Evolutionary conservation across 2,888 invertebrate genomes (phyloP), one percentile per base, ranked within the genome.

Genomic region (Cheilosia scutellata): DNA sequence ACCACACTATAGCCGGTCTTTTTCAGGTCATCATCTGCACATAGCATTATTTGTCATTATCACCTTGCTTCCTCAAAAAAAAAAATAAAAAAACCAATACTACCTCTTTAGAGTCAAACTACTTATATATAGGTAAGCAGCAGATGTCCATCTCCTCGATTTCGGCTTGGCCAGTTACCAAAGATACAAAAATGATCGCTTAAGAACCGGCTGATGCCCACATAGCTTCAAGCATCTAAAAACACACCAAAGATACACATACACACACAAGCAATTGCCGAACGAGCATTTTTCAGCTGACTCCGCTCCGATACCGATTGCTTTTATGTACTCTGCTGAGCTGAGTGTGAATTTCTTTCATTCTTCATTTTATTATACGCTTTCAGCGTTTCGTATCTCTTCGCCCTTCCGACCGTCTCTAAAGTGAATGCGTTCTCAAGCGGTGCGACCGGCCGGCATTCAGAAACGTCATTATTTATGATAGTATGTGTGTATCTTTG

Each of bases 361-460:
- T 25, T 44, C 42, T 66, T n/a, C 11, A 27, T 16, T 60, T 72
- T 58, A 27, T 11, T 25, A 7, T 20, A 2, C 40, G 40, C 42
- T 55, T 25, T 11, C 31, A 49, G 27, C 20, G n/a, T 11, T 20
- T 20, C 20, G 53, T 29, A 16, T 13, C 33, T 51, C 53, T 62
- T 6, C 16, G 9, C 29, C 29, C 11, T 9, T 27, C 29, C 25
- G 20, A 27, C 13, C 27, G 9, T 6, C 13, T 27, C 16, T 16
- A 2, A 13, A 65, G n/a, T 57, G 33, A 63, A 78, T 79, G 72
- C 65, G 72, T 72, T 72, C 65, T 79, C 58, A 49, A 74, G 82
- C 77, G 76, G 65, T 25, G 13, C 42, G 60, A 68, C 33, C 66
- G 77, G 63, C 55, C 31, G 55, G 68, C 40, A 57, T 51, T 58